Conservation (phyloP, 2,113 vertebrate species). For the Ginglymostoma cirratum region DNA sequence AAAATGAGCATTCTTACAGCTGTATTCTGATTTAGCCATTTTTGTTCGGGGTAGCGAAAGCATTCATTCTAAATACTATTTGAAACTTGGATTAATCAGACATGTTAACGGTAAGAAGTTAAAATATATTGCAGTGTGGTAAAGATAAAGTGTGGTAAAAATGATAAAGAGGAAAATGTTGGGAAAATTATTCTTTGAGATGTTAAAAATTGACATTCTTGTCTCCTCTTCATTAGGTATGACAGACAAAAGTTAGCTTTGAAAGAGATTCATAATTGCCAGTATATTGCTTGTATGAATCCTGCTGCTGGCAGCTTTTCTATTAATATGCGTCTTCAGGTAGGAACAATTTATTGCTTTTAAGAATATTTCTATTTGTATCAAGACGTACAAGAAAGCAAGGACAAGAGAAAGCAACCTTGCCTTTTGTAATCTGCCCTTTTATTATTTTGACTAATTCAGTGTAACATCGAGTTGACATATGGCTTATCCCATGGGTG, state of each 20-base stretch:
- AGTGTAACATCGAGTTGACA: background rate
- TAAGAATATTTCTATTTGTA: background rate
- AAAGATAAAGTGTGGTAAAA: background rate
- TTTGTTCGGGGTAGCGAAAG: background rate
- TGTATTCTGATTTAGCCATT: background rate
- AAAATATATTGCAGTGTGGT: background rate
- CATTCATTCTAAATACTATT: background rate
- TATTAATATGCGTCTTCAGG: constrained; percentile 78
- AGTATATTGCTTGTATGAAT: constrained; percentile 83
- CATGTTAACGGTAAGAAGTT: background rate
- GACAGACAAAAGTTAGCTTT: constrained; percentile 81
- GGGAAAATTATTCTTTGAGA: background rate
- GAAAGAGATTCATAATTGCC: constrained; percentile 88
- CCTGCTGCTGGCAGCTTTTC: constrained; percentile 85
- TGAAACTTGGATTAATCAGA: background rate
- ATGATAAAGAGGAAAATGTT: background rate
- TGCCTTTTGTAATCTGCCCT: background rate
- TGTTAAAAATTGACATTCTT: background rate
- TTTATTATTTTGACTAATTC: background rate
- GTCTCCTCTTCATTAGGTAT: constrained; percentile 68
- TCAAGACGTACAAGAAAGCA: background rate
- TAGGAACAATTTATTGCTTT: constrained; percentile 47
- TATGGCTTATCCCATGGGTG: background rate
- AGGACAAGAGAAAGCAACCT: background rate
- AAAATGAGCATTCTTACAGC: background rate